Percentiles rank a stretch among this genome's conserved stretches.
These are phyloP conservation scores for Sebastes minor DNA, from an alignment of 2,797 vertebrate genomes.

Conservation along the genomic window DNA sequence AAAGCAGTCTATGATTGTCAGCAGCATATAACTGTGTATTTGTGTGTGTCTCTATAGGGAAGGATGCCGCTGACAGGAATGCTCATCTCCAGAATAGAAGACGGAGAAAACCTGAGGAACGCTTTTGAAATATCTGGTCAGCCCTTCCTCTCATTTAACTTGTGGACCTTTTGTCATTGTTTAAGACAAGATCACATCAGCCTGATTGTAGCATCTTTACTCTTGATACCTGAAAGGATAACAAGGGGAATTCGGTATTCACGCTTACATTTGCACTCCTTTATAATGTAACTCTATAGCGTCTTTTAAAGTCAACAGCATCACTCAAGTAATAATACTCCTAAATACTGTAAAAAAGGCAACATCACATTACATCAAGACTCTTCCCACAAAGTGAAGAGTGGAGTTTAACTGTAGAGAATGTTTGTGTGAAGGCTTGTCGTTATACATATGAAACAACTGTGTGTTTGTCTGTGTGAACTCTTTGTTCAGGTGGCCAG, in stretches of 20 bases:
- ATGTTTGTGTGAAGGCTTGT: too few species aligned
- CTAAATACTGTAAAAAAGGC: too few species aligned
- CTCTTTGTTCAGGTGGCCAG: constrained; percentile 85
- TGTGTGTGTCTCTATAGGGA: constrained; percentile 78
- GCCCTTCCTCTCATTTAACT: neutral
- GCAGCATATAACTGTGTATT: neutral
- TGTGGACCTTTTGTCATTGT: neutral
- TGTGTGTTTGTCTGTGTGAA: neutral
- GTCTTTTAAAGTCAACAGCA: too few species aligned
- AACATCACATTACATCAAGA: too few species aligned
- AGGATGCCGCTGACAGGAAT: constrained; percentile 91
- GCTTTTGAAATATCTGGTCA: constrained; percentile 97
- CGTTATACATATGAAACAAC: neutral
- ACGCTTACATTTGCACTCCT: neutral
- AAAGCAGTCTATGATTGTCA: neutral
- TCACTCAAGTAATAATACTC: too few species aligned
- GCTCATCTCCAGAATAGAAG: constrained; percentile 91
- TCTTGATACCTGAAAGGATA: neutral
- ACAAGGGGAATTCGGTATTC: neutral
- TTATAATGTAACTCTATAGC: neutral
- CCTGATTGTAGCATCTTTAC: neutral
- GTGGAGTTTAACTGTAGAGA: too few species aligned
- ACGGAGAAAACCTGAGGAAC: constrained; percentile 89
- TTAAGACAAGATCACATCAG: neutral
- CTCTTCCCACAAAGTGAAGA: too few species aligned